phyloP scores from a whole-genome alignment of 64 coral and sea anemone genomes.

The Orbicella faveolata region DNA sequence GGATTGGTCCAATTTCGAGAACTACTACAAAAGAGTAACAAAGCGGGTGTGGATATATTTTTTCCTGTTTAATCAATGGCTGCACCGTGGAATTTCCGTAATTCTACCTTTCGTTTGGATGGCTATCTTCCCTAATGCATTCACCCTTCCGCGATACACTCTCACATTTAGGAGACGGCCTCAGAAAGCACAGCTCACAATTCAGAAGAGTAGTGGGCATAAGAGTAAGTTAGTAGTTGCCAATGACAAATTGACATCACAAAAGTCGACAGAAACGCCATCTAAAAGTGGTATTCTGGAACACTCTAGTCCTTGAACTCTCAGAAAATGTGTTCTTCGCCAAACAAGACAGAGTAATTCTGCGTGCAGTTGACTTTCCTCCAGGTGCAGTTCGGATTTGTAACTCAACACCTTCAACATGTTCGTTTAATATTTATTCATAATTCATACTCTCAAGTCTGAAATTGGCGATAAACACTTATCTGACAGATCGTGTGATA shows the following conservation, averaged over 20 bases:
- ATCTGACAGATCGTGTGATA: constrained; percentile 34
- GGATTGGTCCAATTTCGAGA: background rate
- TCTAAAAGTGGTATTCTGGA: background rate
- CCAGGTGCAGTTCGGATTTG: constrained; percentile 7
- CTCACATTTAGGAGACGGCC: background rate
- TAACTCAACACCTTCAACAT: constrained; percentile 31
- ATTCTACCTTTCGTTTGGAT: constrained; percentile 1
- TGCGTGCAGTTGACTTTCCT: background rate
- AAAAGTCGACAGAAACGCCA: background rate
- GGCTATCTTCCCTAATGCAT: constrained; percentile 7
- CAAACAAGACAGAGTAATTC: background rate
- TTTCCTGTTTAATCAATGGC: background rate
- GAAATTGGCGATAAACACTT: constrained; percentile 42
- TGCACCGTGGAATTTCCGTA: constrained; percentile 30
- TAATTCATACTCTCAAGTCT: constrained; percentile 1
- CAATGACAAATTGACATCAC: background rate
- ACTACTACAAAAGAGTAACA: background rate
- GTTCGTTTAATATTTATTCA: constrained; percentile 11
- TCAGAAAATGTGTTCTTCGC: background rate
- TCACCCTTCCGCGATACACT: background rate
- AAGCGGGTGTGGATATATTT: background rate
- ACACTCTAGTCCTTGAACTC: background rate
- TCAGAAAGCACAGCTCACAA: background rate
- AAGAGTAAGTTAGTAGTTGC: background rate
- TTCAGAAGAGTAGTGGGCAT: background rate